Evolutionary conservation across 2,113 vertebrate genomes (phyloP).

Genomic region (Sapajus apella): DNA sequence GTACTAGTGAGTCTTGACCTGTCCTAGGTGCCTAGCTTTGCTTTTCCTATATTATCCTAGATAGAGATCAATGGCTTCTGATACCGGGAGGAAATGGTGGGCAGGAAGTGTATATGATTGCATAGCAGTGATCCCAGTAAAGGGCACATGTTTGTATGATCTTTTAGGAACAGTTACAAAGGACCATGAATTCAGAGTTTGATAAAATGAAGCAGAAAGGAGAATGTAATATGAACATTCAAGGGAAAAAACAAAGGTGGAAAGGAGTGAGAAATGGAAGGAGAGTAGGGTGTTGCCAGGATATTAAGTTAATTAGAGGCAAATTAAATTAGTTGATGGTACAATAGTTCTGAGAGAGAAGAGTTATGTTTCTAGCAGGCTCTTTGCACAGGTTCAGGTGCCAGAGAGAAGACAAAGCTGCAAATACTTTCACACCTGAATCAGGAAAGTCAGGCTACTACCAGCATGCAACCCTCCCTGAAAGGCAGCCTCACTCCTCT

Average conservation of each 20-base stretch:
- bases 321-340: too few relatives aligned
- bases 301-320: neutral
- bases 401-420: neutral
- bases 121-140: neutral
- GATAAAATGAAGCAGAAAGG: neutral
- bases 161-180: neutral
- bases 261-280: too few relatives aligned
- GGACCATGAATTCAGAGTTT: neutral
- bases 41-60: neutral
- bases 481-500: fast-evolving
- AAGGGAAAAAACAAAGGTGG: too few relatives aligned
- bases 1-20: neutral
- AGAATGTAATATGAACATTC: neutral
- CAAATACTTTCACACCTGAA: neutral
- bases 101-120: fast-evolving
- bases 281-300: neutral
- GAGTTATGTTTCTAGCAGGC: neutral
- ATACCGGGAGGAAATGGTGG: neutral
- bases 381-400: neutral
- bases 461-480: fast-evolving
- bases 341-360: neutral
- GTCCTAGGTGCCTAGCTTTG: neutral
- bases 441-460: fast-evolving
- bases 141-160: neutral
- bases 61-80: neutral